Evolutionary conservation across 2,888 invertebrate genomes (phyloP).

Genomic region (Drosophila tanythrix): DNA sequence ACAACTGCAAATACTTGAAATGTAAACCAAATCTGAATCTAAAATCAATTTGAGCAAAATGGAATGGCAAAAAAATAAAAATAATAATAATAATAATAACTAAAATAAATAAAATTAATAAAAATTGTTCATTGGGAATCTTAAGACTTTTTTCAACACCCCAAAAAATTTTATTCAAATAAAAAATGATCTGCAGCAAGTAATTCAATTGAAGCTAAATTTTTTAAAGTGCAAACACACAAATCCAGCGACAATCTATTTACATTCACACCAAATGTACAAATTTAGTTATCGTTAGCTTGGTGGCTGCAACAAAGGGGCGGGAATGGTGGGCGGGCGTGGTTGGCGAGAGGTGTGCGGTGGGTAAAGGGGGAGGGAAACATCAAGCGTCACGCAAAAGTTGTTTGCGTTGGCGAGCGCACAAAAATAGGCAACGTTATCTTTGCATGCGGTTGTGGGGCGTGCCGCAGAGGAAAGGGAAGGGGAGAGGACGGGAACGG

Average conservation of each 20-base stretch:
- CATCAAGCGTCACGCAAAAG: conserved; percentile 73
- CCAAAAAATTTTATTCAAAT: neutral
- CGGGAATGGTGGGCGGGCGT: neutral
- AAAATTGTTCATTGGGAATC: neutral
- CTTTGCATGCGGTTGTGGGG: conserved; percentile 44
- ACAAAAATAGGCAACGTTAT: conserved; percentile 78
- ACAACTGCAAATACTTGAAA: neutral
- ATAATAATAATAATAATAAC: neutral
- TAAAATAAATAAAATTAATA: neutral
- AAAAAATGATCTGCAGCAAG: neutral
- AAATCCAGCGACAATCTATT: conserved; percentile 81
- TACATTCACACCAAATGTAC: conserved; percentile 82
- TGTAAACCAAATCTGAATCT: neutral
- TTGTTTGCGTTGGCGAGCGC: conserved; percentile 78
- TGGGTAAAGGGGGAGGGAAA: conserved; percentile 1
- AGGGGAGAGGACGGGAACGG: neutral
- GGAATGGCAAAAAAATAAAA: neutral
- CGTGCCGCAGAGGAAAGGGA: neutral
- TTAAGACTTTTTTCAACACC: neutral
- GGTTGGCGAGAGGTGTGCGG: neutral
- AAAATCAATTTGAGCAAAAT: neutral
- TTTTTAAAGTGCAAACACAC: conserved; percentile 63
- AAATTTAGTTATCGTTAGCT: conserved; percentile 75
- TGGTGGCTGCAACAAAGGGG: conserved; percentile 18
- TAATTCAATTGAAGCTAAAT: neutral